Conservation (phyloP, 1,140 invertebrate genomes). For the Ruditapes philippinarum region DNA sequence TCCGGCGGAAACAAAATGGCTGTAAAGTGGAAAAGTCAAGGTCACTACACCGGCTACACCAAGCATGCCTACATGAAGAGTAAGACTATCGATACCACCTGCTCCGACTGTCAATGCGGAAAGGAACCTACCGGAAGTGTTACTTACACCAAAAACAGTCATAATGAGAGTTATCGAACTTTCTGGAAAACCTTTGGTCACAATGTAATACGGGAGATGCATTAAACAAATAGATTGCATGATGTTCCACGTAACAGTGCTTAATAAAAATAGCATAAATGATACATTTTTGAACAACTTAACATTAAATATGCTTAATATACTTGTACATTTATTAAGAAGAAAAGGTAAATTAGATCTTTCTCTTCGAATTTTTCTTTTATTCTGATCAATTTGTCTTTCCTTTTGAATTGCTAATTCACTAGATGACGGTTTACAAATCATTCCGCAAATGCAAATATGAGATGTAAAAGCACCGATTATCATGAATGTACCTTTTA, state of each 20-base stretch:
- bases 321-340: neutral
- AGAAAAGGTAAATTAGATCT: neutral
- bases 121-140: constrained; percentile 44
- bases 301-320: neutral
- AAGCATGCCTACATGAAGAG: constrained; percentile 33
- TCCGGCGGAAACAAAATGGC: constrained; percentile 7
- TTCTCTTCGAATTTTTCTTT: neutral
- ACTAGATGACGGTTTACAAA: constrained; percentile 35
- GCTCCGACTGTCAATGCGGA: neutral
- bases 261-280: constrained; percentile 53
- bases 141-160: constrained; percentile 52
- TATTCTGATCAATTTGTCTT: neutral
- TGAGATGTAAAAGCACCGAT: constrained; percentile 29
- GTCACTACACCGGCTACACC: constrained; percentile 6
- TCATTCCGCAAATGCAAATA: constrained; percentile 17
- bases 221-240: constrained; percentile 39
- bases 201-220: constrained; percentile 57
- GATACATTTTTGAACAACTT: neutral
- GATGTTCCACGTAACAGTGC: constrained; percentile 57
- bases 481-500: constrained; percentile 49
- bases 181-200: neutral
- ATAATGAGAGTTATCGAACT: constrained; percentile 38
- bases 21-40: constrained; percentile 51
- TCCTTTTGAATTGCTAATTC: constrained; percentile 4
- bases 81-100: neutral